These are phyloP conservation scores for Drosophila carrolli DNA, from an alignment of 1,140 invertebrate genomes.

Conservation along the genomic window DNA sequence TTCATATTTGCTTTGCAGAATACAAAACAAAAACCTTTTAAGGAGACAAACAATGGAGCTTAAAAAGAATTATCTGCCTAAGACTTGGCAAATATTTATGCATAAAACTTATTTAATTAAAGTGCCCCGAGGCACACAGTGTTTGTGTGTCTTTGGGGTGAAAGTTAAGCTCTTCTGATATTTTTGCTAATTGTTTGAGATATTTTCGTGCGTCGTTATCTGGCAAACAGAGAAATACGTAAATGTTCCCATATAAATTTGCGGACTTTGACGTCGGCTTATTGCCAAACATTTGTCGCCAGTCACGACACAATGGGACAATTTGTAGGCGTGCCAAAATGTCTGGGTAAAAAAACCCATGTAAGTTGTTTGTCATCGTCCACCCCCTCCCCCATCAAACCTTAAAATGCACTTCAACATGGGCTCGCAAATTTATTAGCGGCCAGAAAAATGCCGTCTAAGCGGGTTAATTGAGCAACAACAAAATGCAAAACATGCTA, in stretches of 20 bases:
- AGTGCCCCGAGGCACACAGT: constrained; percentile 11
- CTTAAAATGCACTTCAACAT: constrained; percentile 6
- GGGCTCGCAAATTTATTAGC: constrained; percentile 62
- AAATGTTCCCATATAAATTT: constrained; percentile 65
- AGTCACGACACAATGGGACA: constrained; percentile 56
- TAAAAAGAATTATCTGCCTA: constrained; percentile 37
- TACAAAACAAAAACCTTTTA: constrained; percentile 31
- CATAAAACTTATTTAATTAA: constrained; percentile 66
- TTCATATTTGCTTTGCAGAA: constrained; percentile 26
- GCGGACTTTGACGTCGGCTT: constrained; percentile 13
- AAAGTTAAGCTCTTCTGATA: constrained; percentile 49
- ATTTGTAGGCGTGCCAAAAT: constrained; percentile 53
- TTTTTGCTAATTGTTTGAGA: constrained; percentile 59
- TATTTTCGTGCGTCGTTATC: constrained; percentile 41
- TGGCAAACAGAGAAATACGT: constrained; percentile 19
- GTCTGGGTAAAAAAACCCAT: constrained; percentile 9
- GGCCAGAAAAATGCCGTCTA: constrained; percentile 44
- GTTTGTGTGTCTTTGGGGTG: constrained; percentile 30
- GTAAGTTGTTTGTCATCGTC: constrained; percentile 49
- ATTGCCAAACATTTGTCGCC: constrained; percentile 59
- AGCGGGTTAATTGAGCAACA: constrained; percentile 76
- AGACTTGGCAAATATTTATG: constrained; percentile 64
- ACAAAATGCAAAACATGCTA: constrained; percentile 70
- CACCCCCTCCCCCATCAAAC: constrained; percentile 10
- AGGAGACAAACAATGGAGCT: constrained; percentile 30